A percentile compares a stretch with the other conserved stretches of the same genome.
These are phyloP conservation scores for Myrmecophaga tridactyla DNA, from an alignment of 2,113 vertebrate species.

Conservation along the genomic window DNA sequence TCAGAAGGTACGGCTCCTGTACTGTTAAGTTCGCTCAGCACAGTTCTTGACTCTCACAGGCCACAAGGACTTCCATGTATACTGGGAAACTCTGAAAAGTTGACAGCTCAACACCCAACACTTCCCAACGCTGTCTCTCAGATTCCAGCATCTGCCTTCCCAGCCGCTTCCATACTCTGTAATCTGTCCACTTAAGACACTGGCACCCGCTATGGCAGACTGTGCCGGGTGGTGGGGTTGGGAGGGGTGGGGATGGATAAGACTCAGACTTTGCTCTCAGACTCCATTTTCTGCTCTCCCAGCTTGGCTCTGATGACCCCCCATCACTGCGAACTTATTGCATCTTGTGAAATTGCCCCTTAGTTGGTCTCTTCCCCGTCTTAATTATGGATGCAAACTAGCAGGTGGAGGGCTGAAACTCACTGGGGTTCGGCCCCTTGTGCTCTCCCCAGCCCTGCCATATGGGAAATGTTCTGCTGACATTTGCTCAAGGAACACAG, in stretches of 20 bases:
- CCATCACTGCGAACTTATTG: fast-evolving
- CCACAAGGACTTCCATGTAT: fast-evolving
- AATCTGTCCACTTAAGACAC: fast-evolving
- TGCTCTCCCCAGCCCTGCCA: background rate
- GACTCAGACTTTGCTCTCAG: fast-evolving
- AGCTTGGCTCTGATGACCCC: fast-evolving
- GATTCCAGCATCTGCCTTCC: fast-evolving
- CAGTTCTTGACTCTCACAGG: fast-evolving
- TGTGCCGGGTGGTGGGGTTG: fast-evolving
- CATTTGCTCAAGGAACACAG: fast-evolving
- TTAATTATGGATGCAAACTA: fast-evolving
- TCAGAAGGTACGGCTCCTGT: fast-evolving
- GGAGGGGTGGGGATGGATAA: fast-evolving
- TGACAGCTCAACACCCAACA: fast-evolving
- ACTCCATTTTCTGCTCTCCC: fast-evolving
- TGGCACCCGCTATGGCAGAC: fast-evolving
- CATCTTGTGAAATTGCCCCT: fast-evolving
- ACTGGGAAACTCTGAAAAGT: fast-evolving
- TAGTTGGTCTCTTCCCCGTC: fast-evolving
- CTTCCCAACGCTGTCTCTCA: fast-evolving
- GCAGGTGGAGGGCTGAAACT: background rate
- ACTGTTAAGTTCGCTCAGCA: fast-evolving
- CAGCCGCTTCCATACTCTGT: fast-evolving
- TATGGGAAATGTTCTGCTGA: fast-evolving
- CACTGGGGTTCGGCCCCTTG: background rate